Percentiles rank a stretch among this genome's conserved stretches.
phyloP scores from a whole-genome alignment of 2,113 vertebrate species.

The Montifringilla adamsi region DNA sequence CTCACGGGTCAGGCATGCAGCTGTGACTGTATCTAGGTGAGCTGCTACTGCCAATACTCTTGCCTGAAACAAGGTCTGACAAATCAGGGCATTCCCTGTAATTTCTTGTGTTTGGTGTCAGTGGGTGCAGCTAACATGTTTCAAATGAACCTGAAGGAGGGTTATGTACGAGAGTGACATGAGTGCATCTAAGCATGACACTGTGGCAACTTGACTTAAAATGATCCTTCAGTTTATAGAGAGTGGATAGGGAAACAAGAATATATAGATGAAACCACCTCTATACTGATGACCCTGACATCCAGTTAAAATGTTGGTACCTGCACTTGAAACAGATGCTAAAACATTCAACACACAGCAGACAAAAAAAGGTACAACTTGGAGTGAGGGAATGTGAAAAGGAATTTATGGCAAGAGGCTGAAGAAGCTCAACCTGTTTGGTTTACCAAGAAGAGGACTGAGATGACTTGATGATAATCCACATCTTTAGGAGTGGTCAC shows the following conservation, averaged over 20 bases:
- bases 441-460: not conserved
- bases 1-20: not conserved
- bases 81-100: not conserved
- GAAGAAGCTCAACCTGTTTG: not conserved
- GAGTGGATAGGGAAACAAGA: not conserved
- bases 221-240: not conserved
- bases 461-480: not conserved
- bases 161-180: fast-evolving
- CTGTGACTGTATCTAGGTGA: not conserved
- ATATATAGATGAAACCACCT: not conserved
- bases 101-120: not conserved
- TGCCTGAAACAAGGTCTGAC: not conserved
- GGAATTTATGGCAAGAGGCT: fast-evolving
- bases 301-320: not conserved
- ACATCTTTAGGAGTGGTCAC: not conserved
- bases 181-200: not conserved
- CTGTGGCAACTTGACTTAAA: not conserved
- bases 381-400: not conserved
- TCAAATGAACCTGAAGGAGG: not conserved
- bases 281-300: not conserved
- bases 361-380: not conserved
- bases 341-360: not conserved
- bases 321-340: not conserved
- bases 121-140: not conserved
- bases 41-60: not conserved